Percentiles rank a stretch among this genome's conserved stretches.
These are phyloP conservation scores for Oreamnos americanus DNA, from an alignment of 2,113 vertebrate genomes.

Conservation along the genomic window DNA sequence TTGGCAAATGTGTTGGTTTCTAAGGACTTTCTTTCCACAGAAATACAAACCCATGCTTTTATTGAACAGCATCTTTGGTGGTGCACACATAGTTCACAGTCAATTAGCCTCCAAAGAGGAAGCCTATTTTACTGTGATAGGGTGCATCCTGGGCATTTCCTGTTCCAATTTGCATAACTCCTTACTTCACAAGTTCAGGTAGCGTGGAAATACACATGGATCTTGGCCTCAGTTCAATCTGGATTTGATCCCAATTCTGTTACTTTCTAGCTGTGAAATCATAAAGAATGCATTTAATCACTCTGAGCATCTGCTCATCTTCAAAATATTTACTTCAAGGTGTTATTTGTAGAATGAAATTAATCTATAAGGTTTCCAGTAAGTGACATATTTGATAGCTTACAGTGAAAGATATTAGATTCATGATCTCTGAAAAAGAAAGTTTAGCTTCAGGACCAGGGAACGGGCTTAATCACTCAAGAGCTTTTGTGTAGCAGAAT, in stretches of 20 bases:
- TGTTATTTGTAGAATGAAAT: not conserved
- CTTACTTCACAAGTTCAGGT: not conserved
- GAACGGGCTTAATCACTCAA: not conserved
- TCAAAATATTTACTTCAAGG: not conserved
- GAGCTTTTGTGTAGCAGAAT: not conserved
- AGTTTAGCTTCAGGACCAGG: not conserved
- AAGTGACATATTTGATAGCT: not conserved
- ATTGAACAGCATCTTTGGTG: not conserved
- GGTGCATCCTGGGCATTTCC: not conserved
- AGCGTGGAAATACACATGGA: not conserved
- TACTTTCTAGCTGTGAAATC: not conserved
- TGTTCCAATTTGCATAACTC: not conserved
- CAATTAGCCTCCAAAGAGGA: not conserved
- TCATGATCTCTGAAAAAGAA: not conserved
- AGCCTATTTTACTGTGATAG: not conserved
- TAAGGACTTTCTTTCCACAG: not conserved
- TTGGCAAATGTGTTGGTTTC: not conserved
- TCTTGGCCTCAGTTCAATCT: not conserved
- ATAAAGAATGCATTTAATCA: not conserved
- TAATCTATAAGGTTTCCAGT: not conserved
- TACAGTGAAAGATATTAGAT: not conserved
- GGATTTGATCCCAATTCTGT: not conserved
- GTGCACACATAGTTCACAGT: not conserved
- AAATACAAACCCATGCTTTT: not conserved
- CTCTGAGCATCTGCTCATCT: not conserved